Evolutionary conservation across 2,888 invertebrate species (phyloP).

Genomic region (Spodoptera exigua): DNA sequence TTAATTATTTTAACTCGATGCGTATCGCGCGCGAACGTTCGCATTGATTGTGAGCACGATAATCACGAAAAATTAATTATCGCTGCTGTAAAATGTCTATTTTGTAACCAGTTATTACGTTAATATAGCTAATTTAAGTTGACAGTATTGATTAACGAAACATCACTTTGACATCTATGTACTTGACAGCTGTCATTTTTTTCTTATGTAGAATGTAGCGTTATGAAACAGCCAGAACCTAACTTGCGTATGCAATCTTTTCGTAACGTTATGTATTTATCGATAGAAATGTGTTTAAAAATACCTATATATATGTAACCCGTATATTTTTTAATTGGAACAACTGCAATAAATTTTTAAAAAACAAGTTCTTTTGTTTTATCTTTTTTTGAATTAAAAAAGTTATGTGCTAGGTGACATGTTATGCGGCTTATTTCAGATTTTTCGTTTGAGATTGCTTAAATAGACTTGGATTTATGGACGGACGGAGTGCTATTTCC

Average conservation of each 20-base stretch:
- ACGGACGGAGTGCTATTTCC: constrained; percentile 87
- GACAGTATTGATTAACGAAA: constrained; percentile 29
- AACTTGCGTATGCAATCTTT: not conserved
- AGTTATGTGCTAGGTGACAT: constrained; percentile 73
- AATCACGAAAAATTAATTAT: constrained; percentile 60
- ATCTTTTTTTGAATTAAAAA: constrained; percentile 66
- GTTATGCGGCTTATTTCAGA: constrained; percentile 83
- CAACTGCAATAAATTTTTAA: constrained; percentile 47
- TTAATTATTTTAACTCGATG: constrained; percentile 77
- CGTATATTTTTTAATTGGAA: constrained; percentile 30
- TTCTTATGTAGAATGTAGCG: not conserved
- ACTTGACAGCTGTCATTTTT: constrained; percentile 19
- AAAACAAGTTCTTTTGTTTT: constrained; percentile 49
- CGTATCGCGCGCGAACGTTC: constrained; percentile 71
- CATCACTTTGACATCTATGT: constrained; percentile 28
- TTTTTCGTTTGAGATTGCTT: constrained; percentile 86
- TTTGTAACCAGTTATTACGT: constrained; percentile 26
- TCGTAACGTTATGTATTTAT: constrained; percentile 8
- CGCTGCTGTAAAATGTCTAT: constrained; percentile 31
- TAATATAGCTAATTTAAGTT: constrained; percentile 36
- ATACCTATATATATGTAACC: constrained; percentile 12
- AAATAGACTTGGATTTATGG: constrained; percentile 88
- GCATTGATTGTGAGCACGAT: constrained; percentile 73
- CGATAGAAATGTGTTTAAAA: constrained; percentile 12
- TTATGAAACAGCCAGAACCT: not conserved